Conservation (phyloP, 2,113 vertebrate genomes). For the Cygnus atratus region DNA sequence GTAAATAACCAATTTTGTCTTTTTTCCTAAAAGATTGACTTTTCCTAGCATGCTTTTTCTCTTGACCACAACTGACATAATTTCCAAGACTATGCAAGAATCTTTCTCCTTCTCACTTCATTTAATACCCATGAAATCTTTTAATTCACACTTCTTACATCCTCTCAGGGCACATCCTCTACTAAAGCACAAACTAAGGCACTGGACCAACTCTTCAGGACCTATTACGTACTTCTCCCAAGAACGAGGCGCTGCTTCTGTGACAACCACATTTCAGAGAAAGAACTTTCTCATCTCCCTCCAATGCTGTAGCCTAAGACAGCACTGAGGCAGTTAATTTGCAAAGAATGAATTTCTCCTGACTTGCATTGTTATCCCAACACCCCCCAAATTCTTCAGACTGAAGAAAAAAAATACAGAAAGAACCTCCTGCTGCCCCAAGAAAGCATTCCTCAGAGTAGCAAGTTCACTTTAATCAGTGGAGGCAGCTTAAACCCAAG, state of each 20-base stretch:
- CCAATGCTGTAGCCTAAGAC: neutral
- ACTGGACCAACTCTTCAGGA: neutral
- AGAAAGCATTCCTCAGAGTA: constrained; percentile 52
- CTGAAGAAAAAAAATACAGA: neutral
- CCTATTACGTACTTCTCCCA: rapidly evolving
- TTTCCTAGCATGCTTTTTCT: neutral
- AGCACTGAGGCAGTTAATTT: constrained; percentile 13
- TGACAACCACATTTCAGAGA: neutral
- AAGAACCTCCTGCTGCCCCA: constrained; percentile 3
- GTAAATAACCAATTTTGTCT: neutral
- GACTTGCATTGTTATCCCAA: constrained; percentile 38
- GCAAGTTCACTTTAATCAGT: constrained; percentile 63
- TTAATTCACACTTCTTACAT: neutral
- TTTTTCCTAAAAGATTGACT: neutral
- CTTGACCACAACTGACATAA: neutral
- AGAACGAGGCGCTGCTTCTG: neutral
- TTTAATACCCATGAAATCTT: neutral
- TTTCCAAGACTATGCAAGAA: neutral
- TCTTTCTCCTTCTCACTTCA: neutral
- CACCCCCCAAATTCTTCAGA: constrained; percentile 60
- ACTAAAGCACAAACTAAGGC: neutral
- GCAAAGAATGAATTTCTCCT: constrained; percentile 23
- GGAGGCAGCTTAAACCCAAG: constrained; percentile 48
- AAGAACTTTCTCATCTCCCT: neutral
- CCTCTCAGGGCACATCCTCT: neutral